Conservation (phyloP, 2,797 vertebrate species). For the Anolis apletophallus region DNA sequence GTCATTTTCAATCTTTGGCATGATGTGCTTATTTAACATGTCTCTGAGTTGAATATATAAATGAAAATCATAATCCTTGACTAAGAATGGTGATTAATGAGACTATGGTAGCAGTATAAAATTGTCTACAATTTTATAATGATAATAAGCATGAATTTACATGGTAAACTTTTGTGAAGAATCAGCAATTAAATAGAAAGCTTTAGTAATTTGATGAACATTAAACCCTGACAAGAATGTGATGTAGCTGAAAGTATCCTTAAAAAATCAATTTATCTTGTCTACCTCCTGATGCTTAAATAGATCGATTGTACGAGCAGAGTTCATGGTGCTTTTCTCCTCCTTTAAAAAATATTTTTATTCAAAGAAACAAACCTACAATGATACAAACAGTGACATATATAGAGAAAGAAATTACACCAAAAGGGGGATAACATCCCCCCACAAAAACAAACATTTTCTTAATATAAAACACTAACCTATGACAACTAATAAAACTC, state of each 20-base stretch:
- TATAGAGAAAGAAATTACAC: no score
- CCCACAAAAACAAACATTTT: no score
- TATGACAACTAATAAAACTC: no score
- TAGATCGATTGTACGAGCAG: not conserved
- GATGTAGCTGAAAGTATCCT: conserved; percentile 3
- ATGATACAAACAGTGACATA: no score
- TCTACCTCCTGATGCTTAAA: conserved; percentile 1
- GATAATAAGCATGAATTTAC: conserved; percentile 17
- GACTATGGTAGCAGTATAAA: not conserved
- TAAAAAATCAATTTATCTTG: conserved; percentile 40
- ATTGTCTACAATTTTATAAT: conserved; percentile 1
- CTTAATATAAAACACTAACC: no score
- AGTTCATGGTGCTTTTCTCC: not conserved
- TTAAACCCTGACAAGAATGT: conserved; percentile 29
- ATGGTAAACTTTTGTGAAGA: conserved; percentile 32
- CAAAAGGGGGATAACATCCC: no score
- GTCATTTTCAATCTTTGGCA: conserved; percentile 1
- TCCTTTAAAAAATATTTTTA: no score
- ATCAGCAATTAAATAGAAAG: conserved; percentile 43
- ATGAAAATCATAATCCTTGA: conserved; percentile 21
- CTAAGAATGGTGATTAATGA: not conserved
- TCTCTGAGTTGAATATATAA: conserved; percentile 10
- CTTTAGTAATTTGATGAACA: conserved; percentile 33
- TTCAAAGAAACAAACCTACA: no score
- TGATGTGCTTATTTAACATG: not conserved